Conservation (phyloP, 37 sponge, comb jelly and placozoan genomes). For the Spongilla lacustris region DNA sequence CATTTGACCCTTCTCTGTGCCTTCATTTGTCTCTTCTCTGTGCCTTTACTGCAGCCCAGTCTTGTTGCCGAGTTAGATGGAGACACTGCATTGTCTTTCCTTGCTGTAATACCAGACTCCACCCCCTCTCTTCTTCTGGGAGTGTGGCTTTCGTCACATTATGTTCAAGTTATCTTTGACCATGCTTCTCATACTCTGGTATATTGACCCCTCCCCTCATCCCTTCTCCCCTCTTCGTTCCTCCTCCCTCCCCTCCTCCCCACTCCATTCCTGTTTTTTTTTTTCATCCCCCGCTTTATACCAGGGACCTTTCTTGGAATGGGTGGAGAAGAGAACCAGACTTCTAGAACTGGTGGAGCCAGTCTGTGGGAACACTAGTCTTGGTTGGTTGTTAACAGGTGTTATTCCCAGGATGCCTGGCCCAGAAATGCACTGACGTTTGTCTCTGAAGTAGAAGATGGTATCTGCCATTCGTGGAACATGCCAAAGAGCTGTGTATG, state of each 20-base stretch:
- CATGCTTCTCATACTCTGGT: conserved; percentile 47
- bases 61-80: conserved; percentile 21
- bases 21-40: no score
- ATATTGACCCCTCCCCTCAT: neutral
- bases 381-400: neutral
- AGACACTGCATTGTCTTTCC: conserved; percentile 15
- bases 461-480: conserved; percentile 11
- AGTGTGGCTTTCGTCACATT: conserved; percentile 27
- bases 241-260: conserved; percentile 8
- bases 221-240: neutral
- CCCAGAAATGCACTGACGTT: conserved; percentile 47
- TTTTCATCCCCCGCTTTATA: neutral
- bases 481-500: neutral
- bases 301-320: conserved; percentile 32
- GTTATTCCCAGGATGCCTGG: conserved; percentile 39
- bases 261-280: neutral
- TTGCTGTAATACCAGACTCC: conserved; percentile 37
- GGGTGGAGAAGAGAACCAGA: conserved; percentile 29
- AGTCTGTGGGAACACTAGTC: neutral
- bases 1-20: no score
- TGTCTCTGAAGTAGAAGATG: conserved; percentile 11
- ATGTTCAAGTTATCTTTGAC: conserved; percentile 40
- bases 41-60: neutral
- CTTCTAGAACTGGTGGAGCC: conserved; percentile 38
- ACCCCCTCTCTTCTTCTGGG: conserved; percentile 11